These are phyloP conservation scores for Stomatorhinus ivindoensis DNA, from an alignment of 2,113 vertebrate species.

Conservation along the genomic window DNA sequence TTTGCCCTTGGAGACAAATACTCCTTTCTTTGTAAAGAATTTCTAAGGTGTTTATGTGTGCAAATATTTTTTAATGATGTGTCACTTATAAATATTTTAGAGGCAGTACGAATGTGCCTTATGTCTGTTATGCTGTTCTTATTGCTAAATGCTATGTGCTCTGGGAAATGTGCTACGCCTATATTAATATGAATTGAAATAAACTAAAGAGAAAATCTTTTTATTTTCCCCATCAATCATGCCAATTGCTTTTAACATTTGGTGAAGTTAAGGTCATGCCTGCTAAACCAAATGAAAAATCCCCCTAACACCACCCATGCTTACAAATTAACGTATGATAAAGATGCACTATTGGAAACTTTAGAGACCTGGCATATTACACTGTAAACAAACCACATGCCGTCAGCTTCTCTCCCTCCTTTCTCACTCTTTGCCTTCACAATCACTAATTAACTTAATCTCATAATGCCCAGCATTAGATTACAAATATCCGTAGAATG, in stretches of 20 bases:
- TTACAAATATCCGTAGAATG: neutral
- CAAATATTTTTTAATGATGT: neutral
- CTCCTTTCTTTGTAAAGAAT: neutral
- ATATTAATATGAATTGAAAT: neutral
- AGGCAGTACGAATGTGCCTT: neutral
- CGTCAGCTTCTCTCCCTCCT: neutral
- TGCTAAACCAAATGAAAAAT: neutral
- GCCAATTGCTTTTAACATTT: neutral
- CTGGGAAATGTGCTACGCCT: neutral
- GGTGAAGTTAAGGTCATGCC: neutral
- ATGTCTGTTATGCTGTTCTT: neutral
- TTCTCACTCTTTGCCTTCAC: neutral
- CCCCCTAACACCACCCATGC: neutral
- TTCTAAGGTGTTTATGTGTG: neutral
- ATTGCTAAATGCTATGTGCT: neutral
- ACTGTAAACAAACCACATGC: neutral
- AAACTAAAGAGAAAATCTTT: neutral
- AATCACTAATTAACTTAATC: slow-evolving; percentile 9
- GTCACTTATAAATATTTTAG: neutral
- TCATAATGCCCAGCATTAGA: slow-evolving; percentile 3
- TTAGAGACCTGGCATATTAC: neutral
- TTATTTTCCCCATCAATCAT: neutral
- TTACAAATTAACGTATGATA: neutral
- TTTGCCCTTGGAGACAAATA: neutral
- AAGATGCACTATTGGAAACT: neutral